A percentile compares a stretch with the other conserved stretches of the same genome.
These are phyloP conservation scores for Drosophila recens DNA, from an alignment of 2,888 invertebrate genomes.

Conservation along the genomic window DNA sequence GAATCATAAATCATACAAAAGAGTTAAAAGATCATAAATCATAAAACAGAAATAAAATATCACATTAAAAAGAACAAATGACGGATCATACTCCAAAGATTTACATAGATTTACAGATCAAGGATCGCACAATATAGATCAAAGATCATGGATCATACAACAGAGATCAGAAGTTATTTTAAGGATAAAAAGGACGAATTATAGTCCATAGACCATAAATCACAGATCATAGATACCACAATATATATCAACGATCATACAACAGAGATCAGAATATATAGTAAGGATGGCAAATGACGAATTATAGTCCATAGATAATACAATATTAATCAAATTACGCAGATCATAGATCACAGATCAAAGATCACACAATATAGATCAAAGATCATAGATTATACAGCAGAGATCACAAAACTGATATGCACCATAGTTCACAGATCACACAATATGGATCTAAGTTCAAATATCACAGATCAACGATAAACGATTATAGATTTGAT, in stretches of 20 bases:
- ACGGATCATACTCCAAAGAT: neutral
- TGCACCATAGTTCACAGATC: neutral
- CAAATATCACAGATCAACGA: neutral
- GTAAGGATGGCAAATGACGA: too few species aligned
- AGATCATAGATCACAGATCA: neutral
- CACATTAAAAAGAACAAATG: neutral
- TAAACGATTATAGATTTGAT: neutral
- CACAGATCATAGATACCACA: neutral
- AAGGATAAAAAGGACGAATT: neutral
- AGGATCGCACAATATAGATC: neutral
- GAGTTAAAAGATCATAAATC: neutral
- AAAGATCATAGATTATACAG: neutral
- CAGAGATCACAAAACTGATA: neutral
- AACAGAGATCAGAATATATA: neutral
- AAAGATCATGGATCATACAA: neutral
- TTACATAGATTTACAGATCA: neutral
- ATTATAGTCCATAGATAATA: neutral
- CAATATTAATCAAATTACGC: neutral
- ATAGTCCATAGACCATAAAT: neutral
- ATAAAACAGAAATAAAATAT: too few species aligned
- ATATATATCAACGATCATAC: neutral
- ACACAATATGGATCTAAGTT: neutral
- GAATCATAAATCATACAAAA: neutral
- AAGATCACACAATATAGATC: neutral
- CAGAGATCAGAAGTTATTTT: too few species aligned